phyloP scores from a whole-genome alignment of 2,113 vertebrate species.

The Tinamus guttatus region DNA sequence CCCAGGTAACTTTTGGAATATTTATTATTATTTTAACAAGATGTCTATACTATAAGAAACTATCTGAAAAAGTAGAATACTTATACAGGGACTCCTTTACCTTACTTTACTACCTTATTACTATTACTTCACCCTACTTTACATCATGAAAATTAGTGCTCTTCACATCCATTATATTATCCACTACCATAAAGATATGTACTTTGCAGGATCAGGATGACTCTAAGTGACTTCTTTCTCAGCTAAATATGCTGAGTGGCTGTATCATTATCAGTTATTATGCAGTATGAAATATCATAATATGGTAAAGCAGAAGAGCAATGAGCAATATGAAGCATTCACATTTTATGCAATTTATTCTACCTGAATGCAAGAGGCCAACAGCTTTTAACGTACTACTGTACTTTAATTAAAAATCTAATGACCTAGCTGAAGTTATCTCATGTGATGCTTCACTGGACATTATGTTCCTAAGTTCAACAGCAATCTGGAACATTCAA shows the following conservation, averaged over 20 bases:
- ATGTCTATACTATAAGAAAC: not conserved
- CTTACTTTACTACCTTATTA: not conserved
- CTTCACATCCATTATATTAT: not conserved
- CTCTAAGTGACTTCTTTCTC: not conserved
- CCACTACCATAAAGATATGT: not conserved
- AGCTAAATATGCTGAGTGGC: not conserved
- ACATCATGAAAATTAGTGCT: not conserved
- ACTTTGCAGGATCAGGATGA: not conserved
- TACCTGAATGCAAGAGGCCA: not conserved
- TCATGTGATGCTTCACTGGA: not conserved
- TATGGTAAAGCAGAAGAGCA: not conserved
- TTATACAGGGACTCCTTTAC: not conserved
- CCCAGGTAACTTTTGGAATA: not conserved
- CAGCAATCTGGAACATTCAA: conserved; percentile 16
- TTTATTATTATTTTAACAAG: not conserved
- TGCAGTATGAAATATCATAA: not conserved
- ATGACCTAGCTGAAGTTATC: not conserved
- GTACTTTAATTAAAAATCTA: not conserved
- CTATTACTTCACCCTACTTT: not conserved
- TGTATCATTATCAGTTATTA: not conserved
- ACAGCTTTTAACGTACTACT: not conserved
- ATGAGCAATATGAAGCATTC: not conserved
- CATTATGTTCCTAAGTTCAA: not conserved
- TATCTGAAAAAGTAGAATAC: not conserved
- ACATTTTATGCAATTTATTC: not conserved